Evolutionary conservation across 1,140 invertebrate genomes (phyloP), one percentile per base, ranked within the genome.

Genomic region (Heliconius hewitsoni): DNA sequence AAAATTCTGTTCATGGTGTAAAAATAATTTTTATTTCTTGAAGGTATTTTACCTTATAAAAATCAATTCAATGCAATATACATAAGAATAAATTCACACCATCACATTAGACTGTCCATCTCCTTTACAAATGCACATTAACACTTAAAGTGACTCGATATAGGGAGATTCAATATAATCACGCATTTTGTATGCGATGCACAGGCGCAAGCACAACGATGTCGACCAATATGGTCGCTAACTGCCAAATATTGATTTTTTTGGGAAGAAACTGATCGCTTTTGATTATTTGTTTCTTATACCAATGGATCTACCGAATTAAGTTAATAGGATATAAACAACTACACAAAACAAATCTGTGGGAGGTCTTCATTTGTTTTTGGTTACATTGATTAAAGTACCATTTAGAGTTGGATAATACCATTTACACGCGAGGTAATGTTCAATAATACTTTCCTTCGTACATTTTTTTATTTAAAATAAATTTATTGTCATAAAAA

Each of bases 181-280:
- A 27, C 8, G 71, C 55, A 73, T 76, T 72, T 80, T 71, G 55
- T 80, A 80, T 80, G 74, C 79, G 50, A n/a, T 50, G 78, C 73
- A 34, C 73, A 42, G 46, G 78, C 66, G 66, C 46, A 66, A 11
- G 18, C 71, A 9, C 46, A 50, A 46, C 18, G 42, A 50, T 23
- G 27, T 60, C 70, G 70, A 42, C 46, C 73, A 30, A 74, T 74
- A 74, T 74, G 73, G 46, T 37, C 46, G 52, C 50, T 74, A 74
- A 74, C 46, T 74, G 52, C 55, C 73, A 57, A 74, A 74, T 74
- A 74, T 30, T 42, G 71, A 72, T 72, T 72, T 72, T 23, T 71
- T 72, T 72, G 16, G 30, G 19, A 39, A 72, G 71, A 39, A 71
- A 71, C 71, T 57, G 23, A 57, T 57, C 50, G 46, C 18, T 74